A percentile compares a stretch with the other conserved stretches of the same genome.
Conservation (phyloP, 2,888 invertebrate species). For the Chrysotoxum bicinctum region DNA sequence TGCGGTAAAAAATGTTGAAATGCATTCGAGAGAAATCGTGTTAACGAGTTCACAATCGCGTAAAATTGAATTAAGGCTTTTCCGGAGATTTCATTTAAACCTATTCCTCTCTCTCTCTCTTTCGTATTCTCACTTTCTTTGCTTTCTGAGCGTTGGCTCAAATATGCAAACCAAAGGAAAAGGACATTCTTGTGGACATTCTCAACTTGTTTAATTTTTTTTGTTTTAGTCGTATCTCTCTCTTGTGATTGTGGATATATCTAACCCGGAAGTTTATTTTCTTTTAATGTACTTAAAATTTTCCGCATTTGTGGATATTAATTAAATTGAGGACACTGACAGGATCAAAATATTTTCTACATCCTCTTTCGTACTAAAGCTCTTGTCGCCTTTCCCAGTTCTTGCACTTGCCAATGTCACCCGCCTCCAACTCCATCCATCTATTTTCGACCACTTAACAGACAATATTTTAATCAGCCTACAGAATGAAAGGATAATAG, state of each 20-base stretch:
- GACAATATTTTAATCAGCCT: slow-evolving; percentile 71
- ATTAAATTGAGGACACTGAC: slow-evolving; percentile 64
- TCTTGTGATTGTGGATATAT: neutral
- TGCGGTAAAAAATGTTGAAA: slow-evolving; percentile 74
- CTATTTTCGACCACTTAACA: slow-evolving; percentile 55
- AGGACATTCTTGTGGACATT: slow-evolving; percentile 60
- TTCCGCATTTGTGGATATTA: slow-evolving; percentile 71
- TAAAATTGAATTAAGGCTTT: slow-evolving; percentile 82
- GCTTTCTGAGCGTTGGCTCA: neutral
- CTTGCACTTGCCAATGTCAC: neutral
- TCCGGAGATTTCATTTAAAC: slow-evolving; percentile 79
- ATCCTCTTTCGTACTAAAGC: neutral
- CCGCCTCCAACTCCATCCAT: neutral
- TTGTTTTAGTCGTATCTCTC: neutral
- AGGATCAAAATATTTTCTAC: slow-evolving; percentile 54
- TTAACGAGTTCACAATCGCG: slow-evolving; percentile 79
- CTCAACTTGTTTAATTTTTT: neutral
- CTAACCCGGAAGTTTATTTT: slow-evolving; percentile 55
- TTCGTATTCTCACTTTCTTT: too few relatives aligned
- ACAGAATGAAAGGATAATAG: slow-evolving; percentile 68
- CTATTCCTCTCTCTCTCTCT: slow-evolving; percentile 28
- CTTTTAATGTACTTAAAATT: slow-evolving; percentile 73
- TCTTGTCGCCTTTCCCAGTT: neutral
- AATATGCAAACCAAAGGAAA: slow-evolving; percentile 40
- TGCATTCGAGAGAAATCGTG: slow-evolving; percentile 76